These are phyloP conservation scores for Otis tarda DNA, from an alignment of 2,113 vertebrate genomes.

Conservation along the genomic window DNA sequence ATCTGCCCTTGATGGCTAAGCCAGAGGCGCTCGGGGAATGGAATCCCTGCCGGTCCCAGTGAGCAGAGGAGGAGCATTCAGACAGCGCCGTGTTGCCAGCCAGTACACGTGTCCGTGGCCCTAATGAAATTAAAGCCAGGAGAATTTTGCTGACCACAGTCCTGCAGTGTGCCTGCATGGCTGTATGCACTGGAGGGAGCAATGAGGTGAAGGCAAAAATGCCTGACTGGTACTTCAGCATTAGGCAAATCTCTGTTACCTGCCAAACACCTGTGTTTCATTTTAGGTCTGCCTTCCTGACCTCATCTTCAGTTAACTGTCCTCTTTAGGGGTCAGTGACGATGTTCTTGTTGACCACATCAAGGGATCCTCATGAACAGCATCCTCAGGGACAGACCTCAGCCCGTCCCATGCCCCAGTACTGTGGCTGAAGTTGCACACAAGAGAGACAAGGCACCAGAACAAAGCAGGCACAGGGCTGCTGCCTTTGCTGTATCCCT, in stretches of 20 bases:
- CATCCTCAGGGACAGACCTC: background rate
- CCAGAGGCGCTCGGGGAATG: background rate
- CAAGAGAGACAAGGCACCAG: background rate
- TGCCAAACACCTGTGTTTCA: background rate
- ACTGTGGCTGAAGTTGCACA: background rate
- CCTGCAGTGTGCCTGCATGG: background rate
- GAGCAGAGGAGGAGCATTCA: background rate
- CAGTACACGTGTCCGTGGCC: background rate
- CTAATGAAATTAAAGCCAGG: background rate
- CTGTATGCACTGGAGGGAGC: background rate
- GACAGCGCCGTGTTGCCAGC: rapidly evolving
- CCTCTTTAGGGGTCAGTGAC: background rate
- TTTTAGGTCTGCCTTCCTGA: background rate
- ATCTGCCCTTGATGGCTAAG: background rate
- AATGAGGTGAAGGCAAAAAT: background rate
- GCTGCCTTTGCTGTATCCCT: background rate
- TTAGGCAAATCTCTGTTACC: background rate
- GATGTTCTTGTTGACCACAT: background rate
- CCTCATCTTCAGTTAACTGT: background rate
- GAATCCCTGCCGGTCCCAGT: conserved; percentile 9
- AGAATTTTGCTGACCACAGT: background rate
- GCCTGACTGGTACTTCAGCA: background rate
- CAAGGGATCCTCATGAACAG: background rate
- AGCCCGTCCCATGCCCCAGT: background rate
- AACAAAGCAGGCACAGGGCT: background rate